These are phyloP conservation scores for Leptogaster cylindrica DNA, from an alignment of 2,888 invertebrate genomes.

Conservation along the genomic window DNA sequence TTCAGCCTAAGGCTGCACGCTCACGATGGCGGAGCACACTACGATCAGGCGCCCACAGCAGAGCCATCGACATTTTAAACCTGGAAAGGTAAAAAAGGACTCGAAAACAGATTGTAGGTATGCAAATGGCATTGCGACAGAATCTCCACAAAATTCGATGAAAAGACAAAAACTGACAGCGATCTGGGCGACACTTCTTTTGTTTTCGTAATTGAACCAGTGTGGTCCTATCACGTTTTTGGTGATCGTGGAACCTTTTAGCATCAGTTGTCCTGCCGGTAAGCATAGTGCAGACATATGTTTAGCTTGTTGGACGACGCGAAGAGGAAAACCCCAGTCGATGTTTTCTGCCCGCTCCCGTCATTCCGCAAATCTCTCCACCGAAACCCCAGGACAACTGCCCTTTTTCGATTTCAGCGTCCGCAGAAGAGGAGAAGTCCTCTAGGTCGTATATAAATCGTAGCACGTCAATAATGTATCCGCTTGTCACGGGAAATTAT, in stretches of 20 bases:
- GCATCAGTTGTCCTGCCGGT: conserved; percentile 42
- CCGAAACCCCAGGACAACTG: no score
- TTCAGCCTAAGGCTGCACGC: conserved; percentile 13
- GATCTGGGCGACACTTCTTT: conserved; percentile 53
- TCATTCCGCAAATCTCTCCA: no score
- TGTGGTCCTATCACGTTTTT: conserved; percentile 55
- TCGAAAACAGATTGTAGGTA: conserved; percentile 33
- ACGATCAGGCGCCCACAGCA: conserved; percentile 18
- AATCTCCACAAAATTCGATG: conserved; percentile 39
- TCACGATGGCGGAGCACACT: conserved; percentile 17
- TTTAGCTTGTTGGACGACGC: conserved; percentile 58
- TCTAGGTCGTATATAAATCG: conserved; percentile 36
- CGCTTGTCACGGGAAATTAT: conserved; percentile 62
- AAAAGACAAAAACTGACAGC: conserved; percentile 48
- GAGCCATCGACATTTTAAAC: conserved; percentile 8
- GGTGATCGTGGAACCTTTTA: conserved; percentile 48
- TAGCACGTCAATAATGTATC: conserved; percentile 41
- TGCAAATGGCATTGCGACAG: conserved; percentile 39
- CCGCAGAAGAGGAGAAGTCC: conserved; percentile 3
- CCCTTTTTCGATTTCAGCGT: conserved; percentile 4
- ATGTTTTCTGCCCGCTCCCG: conserved; percentile 7
- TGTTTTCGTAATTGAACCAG: conserved; percentile 57
- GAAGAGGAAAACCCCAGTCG: conserved; percentile 44
- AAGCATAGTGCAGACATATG: conserved; percentile 59
- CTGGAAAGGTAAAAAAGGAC: background rate